Evolutionary conservation across 92 coral and sea anemone genomes (phyloP), one percentile per base, ranked within the genome.

Genomic region (Epizoanthus stellaris): DNA sequence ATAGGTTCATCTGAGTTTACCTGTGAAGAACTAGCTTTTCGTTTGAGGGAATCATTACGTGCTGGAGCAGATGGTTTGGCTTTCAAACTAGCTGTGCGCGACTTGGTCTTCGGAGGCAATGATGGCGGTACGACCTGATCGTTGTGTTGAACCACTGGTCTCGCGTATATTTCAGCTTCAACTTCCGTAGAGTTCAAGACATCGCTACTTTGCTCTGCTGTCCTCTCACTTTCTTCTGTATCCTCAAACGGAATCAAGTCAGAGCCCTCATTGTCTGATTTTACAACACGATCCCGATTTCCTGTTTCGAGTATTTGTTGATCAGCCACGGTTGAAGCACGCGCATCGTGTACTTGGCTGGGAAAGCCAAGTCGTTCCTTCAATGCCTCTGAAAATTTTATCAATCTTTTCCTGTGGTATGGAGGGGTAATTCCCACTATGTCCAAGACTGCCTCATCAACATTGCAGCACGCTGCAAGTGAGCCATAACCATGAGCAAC

Each of bases 341-440:
- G 77, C 71, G 65, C 58, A 81, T 64, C 43, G 63, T 11, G 73
- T 61, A 73, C 66, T 66, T 80, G 82, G 38, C 49, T 42, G 45
- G 85, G 23, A 54, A 70, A 45, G 12, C 90, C 85, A 30, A 88
- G 90, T 73, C 89, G 88, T 25, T 80, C 93, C 60, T 82, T 87
- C 4, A 97, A 90, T 53, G 87, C 77, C 77, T 82, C 90, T 68
- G 89, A 89, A 73, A 85, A 93, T 49, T 75, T 86, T 38, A 97
- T 70, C 42, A 97, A 56, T 75, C 99, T 88, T 77, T 81, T 97
- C 58, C 99, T 93, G 85, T 97, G 99, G 67, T 95, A 95, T 15
- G 95, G 90, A 42, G 91, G 88, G 34, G 75, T 83, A 74, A 97
- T 93, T 62, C 92, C 95, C 23, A 97, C 76, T 17, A 70, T 49